Conservation (phyloP, 2,113 vertebrate genomes). For the Arizona elegans region DNA sequence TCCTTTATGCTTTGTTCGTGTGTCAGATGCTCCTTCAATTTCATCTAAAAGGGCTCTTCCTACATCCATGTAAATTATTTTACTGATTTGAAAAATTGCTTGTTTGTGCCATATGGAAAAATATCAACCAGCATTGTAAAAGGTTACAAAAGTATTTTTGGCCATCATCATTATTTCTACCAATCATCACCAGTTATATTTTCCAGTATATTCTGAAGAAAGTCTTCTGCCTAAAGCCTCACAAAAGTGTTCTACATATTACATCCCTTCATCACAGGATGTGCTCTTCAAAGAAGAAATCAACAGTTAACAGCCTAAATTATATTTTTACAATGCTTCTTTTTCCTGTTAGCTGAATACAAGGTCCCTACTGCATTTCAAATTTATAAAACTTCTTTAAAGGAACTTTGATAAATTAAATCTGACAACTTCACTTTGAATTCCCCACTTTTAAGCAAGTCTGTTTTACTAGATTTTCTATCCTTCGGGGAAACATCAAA, state of each 20-base stretch:
- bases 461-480: constrained; percentile 68
- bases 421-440: constrained; percentile 70
- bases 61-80: background rate
- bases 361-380: constrained; percentile 56
- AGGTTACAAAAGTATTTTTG: background rate
- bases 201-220: background rate
- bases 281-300: constrained; percentile 25
- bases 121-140: background rate
- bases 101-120: background rate
- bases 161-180: background rate
- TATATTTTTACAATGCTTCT: constrained; percentile 38
- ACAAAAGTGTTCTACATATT: constrained; percentile 19
- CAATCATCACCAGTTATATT: constrained; percentile 5
- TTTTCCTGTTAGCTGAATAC: constrained; percentile 59
- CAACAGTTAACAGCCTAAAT: constrained; percentile 20
- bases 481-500: constrained; percentile 60
- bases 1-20: background rate
- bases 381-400: constrained; percentile 62
- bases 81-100: background rate
- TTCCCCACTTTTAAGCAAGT: constrained; percentile 57
- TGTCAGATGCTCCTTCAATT: background rate
- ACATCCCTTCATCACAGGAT: background rate
- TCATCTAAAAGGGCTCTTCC: background rate
- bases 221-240: constrained; percentile 1
- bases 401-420: constrained; percentile 66